phyloP scores from a whole-genome alignment of 2,113 vertebrate genomes.

The Serilophus lunatus region DNA sequence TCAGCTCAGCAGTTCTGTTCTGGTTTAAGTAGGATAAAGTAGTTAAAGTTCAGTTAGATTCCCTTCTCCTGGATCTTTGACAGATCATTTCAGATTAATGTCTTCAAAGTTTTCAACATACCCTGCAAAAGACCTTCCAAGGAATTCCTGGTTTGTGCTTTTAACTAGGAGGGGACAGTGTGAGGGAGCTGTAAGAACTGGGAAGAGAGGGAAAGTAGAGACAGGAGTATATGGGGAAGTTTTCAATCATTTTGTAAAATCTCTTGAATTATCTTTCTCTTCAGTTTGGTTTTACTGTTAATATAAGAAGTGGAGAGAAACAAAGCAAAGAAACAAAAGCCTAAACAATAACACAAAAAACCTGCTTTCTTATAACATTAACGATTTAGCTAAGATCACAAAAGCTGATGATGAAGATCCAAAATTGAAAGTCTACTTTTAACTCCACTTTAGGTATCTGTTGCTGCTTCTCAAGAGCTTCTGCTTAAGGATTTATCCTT shows the following conservation, averaged over 20 bases:
- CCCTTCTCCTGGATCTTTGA: constrained; percentile 54
- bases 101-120: constrained; percentile 59
- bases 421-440: not conserved
- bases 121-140: constrained; percentile 37
- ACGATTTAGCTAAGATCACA: not conserved
- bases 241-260: not conserved
- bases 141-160: constrained; percentile 34
- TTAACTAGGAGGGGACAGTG: not conserved
- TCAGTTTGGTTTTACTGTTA: not conserved
- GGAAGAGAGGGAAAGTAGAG: not conserved
- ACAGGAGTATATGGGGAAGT: not conserved
- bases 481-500: not conserved
- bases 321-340: not conserved
- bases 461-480: not conserved
- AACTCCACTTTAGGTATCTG: not conserved
- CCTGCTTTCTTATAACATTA: not conserved
- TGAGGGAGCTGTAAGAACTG: not conserved
- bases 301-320: not conserved
- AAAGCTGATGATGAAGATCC: not conserved
- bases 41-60: constrained; percentile 65
- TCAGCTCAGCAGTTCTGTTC: constrained; percentile 59
- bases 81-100: constrained; percentile 61
- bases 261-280: not conserved
- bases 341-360: not conserved
- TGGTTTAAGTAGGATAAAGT: constrained; percentile 59